phyloP scores from a whole-genome alignment of 2,888 invertebrate species.

The Ceriagrion tenellum region DNA sequence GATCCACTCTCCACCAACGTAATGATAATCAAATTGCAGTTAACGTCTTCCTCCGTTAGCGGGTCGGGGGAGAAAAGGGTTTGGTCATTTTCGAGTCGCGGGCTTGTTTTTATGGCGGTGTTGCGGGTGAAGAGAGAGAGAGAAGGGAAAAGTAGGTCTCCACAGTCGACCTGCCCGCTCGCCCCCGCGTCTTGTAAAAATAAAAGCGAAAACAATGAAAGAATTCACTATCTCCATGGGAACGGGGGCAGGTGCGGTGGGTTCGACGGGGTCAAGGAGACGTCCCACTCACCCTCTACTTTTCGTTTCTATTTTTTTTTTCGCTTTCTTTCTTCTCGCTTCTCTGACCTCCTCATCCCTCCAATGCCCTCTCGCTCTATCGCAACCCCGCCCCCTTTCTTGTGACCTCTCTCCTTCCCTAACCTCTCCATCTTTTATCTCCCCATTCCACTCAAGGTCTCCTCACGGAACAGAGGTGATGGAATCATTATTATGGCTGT shows the following conservation, averaged over 20 bases:
- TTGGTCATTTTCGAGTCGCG: not conserved
- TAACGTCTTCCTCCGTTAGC: not conserved
- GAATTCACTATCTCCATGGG: constrained; percentile 13
- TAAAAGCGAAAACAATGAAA: constrained; percentile 46
- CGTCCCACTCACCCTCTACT: not conserved
- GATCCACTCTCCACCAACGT: not conserved
- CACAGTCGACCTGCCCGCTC: not conserved
- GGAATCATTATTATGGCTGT: not conserved
- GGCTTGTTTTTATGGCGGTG: not conserved
- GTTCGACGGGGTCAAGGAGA: constrained; percentile 51
- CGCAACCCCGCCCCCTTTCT: too few relatives aligned
- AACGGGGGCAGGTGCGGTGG: constrained; percentile 3
- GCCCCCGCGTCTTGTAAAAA: not conserved
- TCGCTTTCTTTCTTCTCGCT: too few relatives aligned
- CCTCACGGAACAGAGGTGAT: not conserved
- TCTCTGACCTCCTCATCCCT: too few relatives aligned
- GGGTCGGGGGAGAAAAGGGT: not conserved
- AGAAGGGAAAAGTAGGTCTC: constrained; percentile 46
- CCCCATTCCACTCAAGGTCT: not conserved
- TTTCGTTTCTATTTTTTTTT: too few relatives aligned
- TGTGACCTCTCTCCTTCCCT: not conserved
- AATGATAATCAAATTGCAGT: constrained; percentile 13
- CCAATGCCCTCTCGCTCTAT: not conserved
- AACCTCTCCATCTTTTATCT: not conserved
- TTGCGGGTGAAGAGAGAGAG: not conserved